Base-by-base conservation (phyloP, 2,888 invertebrate species). In the Andrena bicolor region DNA sequence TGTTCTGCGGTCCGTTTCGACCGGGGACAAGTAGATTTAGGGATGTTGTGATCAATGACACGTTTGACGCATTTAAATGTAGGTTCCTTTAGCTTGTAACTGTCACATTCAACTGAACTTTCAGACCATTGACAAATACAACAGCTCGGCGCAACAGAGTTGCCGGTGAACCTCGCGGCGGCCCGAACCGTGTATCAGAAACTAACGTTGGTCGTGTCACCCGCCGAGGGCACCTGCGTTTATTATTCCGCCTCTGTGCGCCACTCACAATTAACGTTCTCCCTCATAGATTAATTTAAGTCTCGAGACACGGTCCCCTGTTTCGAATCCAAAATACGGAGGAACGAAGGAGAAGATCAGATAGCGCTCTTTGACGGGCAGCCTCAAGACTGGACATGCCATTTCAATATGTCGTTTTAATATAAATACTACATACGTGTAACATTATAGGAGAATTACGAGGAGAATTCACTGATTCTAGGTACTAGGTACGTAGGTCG, bases 401-500 rank as follows among this genome's bases (percentile, higher is more conserved):
- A 84, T 89, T 86, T 82, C 66, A 89, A 80, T 85, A 86, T 64
- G 83, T 80, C 78, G 74, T 83, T 86, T 86, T 80, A 66, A 68
- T 72, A 73, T 41, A 41, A 41, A 41, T 41, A 72, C 26, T 83
- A 80, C 20, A 73, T 84, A 84, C 75, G 72, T 76, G 61, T 82
- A 88, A 82, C 71, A 75, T 82, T 83, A 78, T 78, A 76, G 82
- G 64, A 68, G 69, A 81, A 83, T 81, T 84, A 84, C 81, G 80
- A 64, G 41, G 76, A 48, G 84, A 78, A 76, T 77, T 85, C 83
- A 75, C 82, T 89, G 82, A 89, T 83, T 86, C 75, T 89, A 87
- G 83, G 82, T 80, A 84, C 83, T 88, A 89, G 86, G 69, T 83
- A 86, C 86, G 82, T 88, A 88, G 88, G 88, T 88, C 88, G 89